Evolutionary conservation across 2,888 invertebrate species (phyloP).

Genomic region (Lycocerus yunnanus): DNA sequence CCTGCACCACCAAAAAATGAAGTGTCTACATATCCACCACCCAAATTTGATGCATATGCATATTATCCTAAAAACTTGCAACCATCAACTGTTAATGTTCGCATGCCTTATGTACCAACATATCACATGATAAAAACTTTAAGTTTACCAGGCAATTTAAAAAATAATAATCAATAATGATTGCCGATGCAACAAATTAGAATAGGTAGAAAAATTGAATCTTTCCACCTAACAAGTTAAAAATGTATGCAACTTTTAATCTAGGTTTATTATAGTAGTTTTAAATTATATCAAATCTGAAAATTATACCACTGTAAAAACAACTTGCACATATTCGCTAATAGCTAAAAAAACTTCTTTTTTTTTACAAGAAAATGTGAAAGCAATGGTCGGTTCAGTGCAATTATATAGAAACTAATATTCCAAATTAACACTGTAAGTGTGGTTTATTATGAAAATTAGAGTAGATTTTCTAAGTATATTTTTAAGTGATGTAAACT

Average conservation of each 20-base stretch:
- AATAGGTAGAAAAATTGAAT: background rate
- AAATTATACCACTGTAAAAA: background rate
- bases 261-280: background rate
- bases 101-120: constrained; percentile 48
- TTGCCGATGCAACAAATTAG: background rate
- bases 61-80: constrained; percentile 49
- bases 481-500: constrained; percentile 13
- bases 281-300: background rate
- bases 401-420: constrained; percentile 33
- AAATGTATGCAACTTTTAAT: background rate
- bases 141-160: constrained; percentile 39
- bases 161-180: background rate
- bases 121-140: constrained; percentile 50
- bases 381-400: constrained; percentile 45
- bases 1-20: constrained; percentile 29
- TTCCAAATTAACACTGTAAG: background rate
- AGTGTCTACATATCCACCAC: constrained; percentile 39
- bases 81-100: constrained; percentile 45
- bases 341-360: background rate
- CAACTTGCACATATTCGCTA: background rate
- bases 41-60: constrained; percentile 48
- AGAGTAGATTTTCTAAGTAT: background rate
- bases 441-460: background rate
- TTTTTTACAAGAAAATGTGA: background rate
- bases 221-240: background rate